Evolutionary conservation across 2,888 invertebrate species (phyloP), one percentile per base, ranked within the genome.

Genomic region (Alsophila aescularia): DNA sequence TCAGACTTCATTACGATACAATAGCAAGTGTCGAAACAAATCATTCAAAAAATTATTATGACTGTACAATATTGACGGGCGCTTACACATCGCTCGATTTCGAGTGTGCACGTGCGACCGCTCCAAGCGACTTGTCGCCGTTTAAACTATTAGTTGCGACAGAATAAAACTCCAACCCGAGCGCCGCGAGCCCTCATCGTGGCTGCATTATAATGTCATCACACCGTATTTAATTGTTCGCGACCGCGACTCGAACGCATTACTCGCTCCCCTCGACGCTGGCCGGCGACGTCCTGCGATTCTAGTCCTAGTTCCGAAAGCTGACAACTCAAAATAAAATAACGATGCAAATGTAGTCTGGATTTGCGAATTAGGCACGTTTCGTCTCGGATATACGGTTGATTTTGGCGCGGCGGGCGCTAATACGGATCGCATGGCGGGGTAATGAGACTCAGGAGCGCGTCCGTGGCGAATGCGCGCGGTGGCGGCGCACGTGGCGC

Each of bases 141-240:
- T 59, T 70, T 67, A 64, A 65, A 66, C 60, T 64, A 71, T 72
- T 72, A 70, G 27, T 16, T 36, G 69, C 60, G 66, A 62, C 70
- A 67, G 70, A 62, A 69, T 64, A 73, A 75, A 67, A 60, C 74
- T 73, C 14, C 10, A 36, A 7, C 7, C 1, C 14, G 27, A 21
- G 40, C 24, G 18, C 12, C 39, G 34, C 34, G 24, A 41, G 21
- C 75, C 75, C 77, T 64, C 71, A 78, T 81, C 78, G 65, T 74
- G 79, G 76, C 73, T 72, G 73, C 76, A 84, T 83, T 80, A 83
- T 84, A 82, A 81, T 77, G 78, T 84, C 85, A 84, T 85, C 85
- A 79, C 80, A 75, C 77, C 84, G 83, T 75, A 79, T 84, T 74
- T 80, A 83, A 84, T 84, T 76, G 85, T 67, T 67, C 73, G 79